phyloP scores from a whole-genome alignment of 2,113 vertebrate genomes.

The Leptosomus discolor region DNA sequence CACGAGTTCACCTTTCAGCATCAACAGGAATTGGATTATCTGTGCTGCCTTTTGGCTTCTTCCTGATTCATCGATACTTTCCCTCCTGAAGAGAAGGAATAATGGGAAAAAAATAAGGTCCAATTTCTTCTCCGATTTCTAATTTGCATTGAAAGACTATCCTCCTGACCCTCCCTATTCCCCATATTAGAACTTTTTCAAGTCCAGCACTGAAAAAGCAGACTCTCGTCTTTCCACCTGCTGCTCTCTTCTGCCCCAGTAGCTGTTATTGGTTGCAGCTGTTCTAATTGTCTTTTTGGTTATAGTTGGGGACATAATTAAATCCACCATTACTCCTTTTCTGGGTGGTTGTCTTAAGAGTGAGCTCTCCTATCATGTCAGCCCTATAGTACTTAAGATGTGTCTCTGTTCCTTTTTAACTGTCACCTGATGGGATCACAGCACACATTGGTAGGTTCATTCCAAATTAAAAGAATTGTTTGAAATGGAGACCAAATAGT shows the following conservation, averaged over 20 bases:
- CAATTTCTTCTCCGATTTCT: neutral
- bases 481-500: neutral
- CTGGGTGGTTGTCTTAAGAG: neutral
- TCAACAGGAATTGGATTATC: neutral
- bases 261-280: neutral
- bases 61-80: neutral
- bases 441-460: neutral
- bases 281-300: neutral
- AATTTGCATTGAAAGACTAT: neutral
- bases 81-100: neutral
- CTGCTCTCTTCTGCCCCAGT: neutral
- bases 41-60: neutral
- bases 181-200: neutral
- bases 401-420: neutral
- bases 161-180: neutral
- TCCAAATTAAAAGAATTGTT: neutral
- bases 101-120: neutral
- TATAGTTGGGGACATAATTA: neutral
- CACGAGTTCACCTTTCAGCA: neutral
- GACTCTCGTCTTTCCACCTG: neutral
- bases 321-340: neutral
- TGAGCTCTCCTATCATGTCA: neutral
- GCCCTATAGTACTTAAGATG: neutral
- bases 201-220: neutral
- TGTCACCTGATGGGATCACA: neutral